Evolutionary conservation across 2,888 invertebrate genomes (phyloP).

Genomic region (Lysandra bellargus): DNA sequence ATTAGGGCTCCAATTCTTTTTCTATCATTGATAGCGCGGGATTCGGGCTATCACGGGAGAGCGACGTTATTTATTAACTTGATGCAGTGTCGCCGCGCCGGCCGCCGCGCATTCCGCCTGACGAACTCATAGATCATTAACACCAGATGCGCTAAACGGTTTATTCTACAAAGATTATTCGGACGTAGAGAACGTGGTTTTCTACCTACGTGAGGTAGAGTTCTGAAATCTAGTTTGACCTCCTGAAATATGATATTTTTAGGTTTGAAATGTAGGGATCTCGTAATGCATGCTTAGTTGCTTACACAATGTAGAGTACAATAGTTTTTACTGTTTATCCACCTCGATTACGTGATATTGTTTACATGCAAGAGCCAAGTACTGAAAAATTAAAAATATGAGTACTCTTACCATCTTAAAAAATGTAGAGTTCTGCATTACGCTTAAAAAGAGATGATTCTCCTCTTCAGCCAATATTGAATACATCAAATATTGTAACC

Average conservation of each 20-base stretch:
- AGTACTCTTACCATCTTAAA: too few species aligned
- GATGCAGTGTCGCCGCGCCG: conserved; percentile 68
- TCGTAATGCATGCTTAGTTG: too few species aligned
- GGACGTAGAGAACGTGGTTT: background rate
- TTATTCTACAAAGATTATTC: conserved; percentile 20
- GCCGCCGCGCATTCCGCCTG: conserved; percentile 59
- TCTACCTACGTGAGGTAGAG: background rate
- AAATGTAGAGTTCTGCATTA: background rate
- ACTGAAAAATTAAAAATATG: background rate
- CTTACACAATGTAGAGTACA: background rate
- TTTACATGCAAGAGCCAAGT: background rate
- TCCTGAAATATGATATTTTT: too few species aligned
- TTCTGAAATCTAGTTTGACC: too few species aligned
- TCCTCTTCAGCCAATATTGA: background rate
- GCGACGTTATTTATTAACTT: conserved; percentile 70
- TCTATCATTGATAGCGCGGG: conserved; percentile 42
- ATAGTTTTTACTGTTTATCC: too few species aligned
- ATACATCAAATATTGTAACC: background rate
- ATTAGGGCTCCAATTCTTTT: too few species aligned
- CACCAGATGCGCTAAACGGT: conserved; percentile 22
- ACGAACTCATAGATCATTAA: conserved; percentile 37
- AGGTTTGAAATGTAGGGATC: too few species aligned
- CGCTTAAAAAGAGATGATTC: background rate
- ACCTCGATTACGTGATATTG: background rate
- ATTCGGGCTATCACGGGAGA: conserved; percentile 46